phyloP scores from a whole-genome alignment of 2,888 invertebrate genomes.

The Uropetala carovei region DNA sequence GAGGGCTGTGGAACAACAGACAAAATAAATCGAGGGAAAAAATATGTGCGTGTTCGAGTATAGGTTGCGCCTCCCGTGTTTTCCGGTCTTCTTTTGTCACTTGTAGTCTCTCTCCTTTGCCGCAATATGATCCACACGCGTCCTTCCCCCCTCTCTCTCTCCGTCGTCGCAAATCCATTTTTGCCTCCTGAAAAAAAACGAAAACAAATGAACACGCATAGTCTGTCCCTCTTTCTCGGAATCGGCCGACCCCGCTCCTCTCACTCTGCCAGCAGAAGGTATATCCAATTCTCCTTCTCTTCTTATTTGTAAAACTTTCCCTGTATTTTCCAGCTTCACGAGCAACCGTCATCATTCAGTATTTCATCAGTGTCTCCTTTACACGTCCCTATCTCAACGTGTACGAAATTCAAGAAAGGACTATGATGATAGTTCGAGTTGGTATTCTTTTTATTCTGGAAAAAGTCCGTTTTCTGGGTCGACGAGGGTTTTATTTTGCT shows the following conservation, averaged over 20 bases:
- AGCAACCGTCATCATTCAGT: background rate
- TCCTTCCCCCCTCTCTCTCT: background rate
- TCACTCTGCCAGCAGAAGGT: background rate
- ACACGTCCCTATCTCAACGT: background rate
- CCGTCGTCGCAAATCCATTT: background rate
- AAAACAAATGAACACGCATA: background rate
- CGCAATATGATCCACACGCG: background rate
- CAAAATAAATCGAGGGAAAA: background rate
- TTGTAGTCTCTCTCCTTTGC: background rate
- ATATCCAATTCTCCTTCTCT: background rate
- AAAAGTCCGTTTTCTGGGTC: no score
- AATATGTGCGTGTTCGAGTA: background rate
- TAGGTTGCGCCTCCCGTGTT: slow-evolving; percentile 10
- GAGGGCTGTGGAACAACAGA: background rate
- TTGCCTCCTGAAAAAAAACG: slow-evolving; percentile 2
- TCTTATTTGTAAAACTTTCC: background rate
- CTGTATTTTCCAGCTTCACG: background rate
- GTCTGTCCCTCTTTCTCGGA: background rate
- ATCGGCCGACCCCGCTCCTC: background rate
- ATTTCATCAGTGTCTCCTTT: background rate
- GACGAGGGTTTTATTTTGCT: no score
- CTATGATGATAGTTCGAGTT: no score
- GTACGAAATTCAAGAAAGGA: background rate
- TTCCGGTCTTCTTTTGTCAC: slow-evolving; percentile 25
- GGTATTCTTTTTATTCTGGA: no score